Percentiles rank a stretch among this genome's conserved stretches.
phyloP scores from a whole-genome alignment of 2,113 vertebrate genomes.

The Rhineura floridana region DNA sequence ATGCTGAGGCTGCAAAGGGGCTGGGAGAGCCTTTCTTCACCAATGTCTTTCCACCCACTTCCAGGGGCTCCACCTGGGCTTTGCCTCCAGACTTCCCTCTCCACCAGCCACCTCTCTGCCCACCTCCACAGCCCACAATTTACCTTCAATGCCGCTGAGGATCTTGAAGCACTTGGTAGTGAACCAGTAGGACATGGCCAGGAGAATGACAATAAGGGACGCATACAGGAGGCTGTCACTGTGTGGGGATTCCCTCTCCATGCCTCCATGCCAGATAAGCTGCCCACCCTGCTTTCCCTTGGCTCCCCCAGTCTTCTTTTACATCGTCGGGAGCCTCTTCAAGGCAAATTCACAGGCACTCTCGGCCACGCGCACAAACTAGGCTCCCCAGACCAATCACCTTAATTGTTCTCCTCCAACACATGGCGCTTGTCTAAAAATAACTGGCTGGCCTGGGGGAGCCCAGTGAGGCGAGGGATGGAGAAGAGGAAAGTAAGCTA shows the following conservation, averaged over 20 bases:
- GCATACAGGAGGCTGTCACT: slow-evolving; percentile 74
- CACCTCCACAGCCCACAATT: neutral
- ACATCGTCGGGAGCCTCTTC: slow-evolving; percentile 46
- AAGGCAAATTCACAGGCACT: slow-evolving; percentile 31
- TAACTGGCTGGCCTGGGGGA: slow-evolving; percentile 59
- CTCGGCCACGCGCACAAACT: slow-evolving; percentile 64
- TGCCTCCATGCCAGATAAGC: slow-evolving; percentile 66
- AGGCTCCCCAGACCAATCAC: slow-evolving; percentile 75
- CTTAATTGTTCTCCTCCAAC: slow-evolving; percentile 71
- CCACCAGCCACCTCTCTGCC: neutral
- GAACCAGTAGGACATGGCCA: slow-evolving; percentile 76
- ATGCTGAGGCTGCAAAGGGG: neutral
- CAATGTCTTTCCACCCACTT: too few relatives aligned
- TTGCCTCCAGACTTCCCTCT: neutral
- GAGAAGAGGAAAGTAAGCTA: neutral
- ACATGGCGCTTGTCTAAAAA: slow-evolving; percentile 73
- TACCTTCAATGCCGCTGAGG: slow-evolving; percentile 73
- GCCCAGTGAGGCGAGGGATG: neutral
- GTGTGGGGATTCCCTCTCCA: slow-evolving; percentile 72
- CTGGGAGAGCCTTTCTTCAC: too few relatives aligned
- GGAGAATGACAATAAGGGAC: slow-evolving; percentile 70
- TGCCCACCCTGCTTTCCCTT: neutral
- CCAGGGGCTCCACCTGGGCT: neutral
- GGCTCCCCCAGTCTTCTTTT: neutral
- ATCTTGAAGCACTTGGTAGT: slow-evolving; percentile 72